Evolutionary conservation across 2,888 invertebrate species (phyloP), one percentile per base, ranked within the genome.

Genomic region (Brenthis daphne): DNA sequence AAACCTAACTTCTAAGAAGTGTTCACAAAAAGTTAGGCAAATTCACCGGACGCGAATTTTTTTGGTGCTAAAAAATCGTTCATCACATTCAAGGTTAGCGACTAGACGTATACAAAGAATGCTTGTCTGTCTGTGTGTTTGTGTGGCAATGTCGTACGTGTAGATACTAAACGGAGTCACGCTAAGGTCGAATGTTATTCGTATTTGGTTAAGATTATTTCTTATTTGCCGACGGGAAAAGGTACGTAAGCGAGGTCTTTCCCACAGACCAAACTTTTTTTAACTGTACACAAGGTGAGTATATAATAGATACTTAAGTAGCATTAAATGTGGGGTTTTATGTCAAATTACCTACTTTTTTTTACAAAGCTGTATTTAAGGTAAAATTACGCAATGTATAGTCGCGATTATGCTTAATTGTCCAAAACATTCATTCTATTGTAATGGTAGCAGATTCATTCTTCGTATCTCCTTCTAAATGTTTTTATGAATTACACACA

Each of bases 21-120:
- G 80, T 75, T 78, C 77, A 80, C 90, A 91, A 92, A 92, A 91
- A 90, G 83, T 88, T 88, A 89, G 90, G 88, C 87, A 92, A 92
- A 87, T 86, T 92, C 91, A 92, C 91, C 88, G 88, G 88, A 88
- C 88, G 86, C 81, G 67, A 70, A 74, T 85, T 88, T 90, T 90
- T 90, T 86, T 81, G 74, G 73, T 72, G 75, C 85, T 86, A 89
- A 90, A 89, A 88, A 90, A 88, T 84, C 86, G 90, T 90, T 81
- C 89, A 91, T 92, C 91, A 90, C 82, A 75, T 65, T 78, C 86
- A 92, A 92, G 92, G 91, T 88, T 87, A 77, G 73, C 79, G 83
- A 84, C 90, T 91, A 90, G 91, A 90, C 91, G 83, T 82, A 83
- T 81, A 91, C 89, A 92, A 92, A 89, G 92, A 88, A 87, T 85